phyloP scores from a whole-genome alignment of 1,140 invertebrate species.

The Radopholus similis region DNA sequence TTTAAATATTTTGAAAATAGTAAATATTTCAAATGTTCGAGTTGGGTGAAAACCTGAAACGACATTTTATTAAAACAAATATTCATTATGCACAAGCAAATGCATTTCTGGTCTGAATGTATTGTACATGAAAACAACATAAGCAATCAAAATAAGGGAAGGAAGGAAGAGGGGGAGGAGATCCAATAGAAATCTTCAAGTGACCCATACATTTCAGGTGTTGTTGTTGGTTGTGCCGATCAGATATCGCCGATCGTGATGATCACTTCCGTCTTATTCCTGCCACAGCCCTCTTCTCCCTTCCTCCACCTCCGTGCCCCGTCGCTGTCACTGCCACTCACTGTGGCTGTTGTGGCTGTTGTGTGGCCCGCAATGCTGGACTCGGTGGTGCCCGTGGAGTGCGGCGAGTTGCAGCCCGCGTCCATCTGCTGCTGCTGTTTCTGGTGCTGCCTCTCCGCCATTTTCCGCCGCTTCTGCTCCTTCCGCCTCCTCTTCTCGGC shows the following conservation, averaged over 20 bases:
- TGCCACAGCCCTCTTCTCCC: background rate
- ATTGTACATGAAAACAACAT: no score
- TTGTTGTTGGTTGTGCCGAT: no score
- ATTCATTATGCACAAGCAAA: no score
- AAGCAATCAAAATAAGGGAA: background rate
- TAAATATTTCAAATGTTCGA: no score
- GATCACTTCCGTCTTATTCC: no score
- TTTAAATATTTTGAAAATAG: background rate
- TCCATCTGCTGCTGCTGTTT: background rate
- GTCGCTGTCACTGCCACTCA: background rate
- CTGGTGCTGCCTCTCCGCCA: no score
- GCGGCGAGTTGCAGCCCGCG: background rate
- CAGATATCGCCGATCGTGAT: no score
- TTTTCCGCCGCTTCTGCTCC: background rate
- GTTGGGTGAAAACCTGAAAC: no score
- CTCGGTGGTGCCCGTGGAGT: background rate
- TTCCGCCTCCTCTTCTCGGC: background rate
- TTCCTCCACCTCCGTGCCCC: background rate
- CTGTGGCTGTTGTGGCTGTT: background rate
- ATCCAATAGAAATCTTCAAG: background rate
- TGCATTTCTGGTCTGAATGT: no score
- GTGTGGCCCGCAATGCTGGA: background rate
- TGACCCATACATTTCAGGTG: no score
- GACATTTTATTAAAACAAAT: no score
- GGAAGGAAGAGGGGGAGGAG: background rate